These are phyloP conservation scores for Zeuzera pyrina DNA, from an alignment of 2,888 invertebrate genomes.

Conservation along the genomic window DNA sequence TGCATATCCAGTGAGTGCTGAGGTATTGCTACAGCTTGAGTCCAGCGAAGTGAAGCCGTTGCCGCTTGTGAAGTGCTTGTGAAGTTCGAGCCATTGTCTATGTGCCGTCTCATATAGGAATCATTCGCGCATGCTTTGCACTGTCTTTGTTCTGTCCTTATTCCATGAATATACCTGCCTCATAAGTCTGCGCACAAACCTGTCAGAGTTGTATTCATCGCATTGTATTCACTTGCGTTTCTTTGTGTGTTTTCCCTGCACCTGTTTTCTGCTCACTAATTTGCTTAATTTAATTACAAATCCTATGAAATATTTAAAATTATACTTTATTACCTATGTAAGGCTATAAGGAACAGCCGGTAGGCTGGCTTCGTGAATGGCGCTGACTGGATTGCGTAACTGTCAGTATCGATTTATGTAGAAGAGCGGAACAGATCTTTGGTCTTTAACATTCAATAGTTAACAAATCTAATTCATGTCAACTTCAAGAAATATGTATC, in stretches of 20 bases:
- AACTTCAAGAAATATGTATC: too few species aligned
- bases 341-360: conserved; percentile 24
- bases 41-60: conserved; percentile 19
- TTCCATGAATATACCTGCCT: not conserved
- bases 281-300: too few species aligned
- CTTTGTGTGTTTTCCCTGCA: conserved; percentile 10
- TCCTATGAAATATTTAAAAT: too few species aligned
- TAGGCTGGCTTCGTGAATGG: conserved; percentile 27
- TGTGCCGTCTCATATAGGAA: conserved; percentile 25
- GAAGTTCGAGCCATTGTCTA: conserved; percentile 23
- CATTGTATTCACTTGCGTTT: conserved; percentile 10
- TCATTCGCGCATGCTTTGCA: conserved; percentile 34
- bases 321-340: too few species aligned
- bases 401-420: conserved; percentile 61
- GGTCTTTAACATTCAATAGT: too few species aligned
- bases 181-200: not conserved
- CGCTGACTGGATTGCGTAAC: conserved; percentile 67
- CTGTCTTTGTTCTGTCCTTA: conserved; percentile 37
- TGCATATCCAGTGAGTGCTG: conserved; percentile 58
- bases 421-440: too few species aligned
- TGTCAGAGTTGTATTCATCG: conserved; percentile 5
- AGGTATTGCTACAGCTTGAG: too few species aligned
- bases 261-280: too few species aligned
- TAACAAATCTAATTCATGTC: too few species aligned
- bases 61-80: conserved; percentile 42